Base-by-base conservation (phyloP, 2,888 invertebrate genomes). In the Masnerella sp. region DNA sequence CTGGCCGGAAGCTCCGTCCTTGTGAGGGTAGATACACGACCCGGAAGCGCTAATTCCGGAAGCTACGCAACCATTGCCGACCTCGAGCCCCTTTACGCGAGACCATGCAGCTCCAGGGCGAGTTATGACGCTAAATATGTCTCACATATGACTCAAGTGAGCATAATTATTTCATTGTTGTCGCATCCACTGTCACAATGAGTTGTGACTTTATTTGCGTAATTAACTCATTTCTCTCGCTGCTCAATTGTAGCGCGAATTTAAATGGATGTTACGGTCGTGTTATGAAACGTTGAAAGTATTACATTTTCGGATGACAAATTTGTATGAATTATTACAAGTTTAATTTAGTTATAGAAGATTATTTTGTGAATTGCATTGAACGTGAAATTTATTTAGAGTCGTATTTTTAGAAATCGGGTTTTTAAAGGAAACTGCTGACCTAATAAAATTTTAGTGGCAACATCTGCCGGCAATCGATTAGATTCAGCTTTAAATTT, bases 51-150 rank as follows among this genome's bases (percentile, higher is more conserved):
- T 18, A 91, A 91, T 78, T 93, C 93, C 62, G 94, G 94, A 74
- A 94, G 94, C 79, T 95, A 95, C 82, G 95, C 95, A 38, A 95
- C 95, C 38, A 95, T 95, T 79, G 94, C 94, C 67, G 94, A 94
- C 86, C 90, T 94, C 80, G 94, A 94, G 71, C 86, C 87, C 18
- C 82, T 87, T 54, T 87, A 87, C 64, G 86, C 87, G 52, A 80
- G 86, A 54, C 89, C 92, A 17, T 90, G 89, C 81, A 90, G 90
- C 73, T 90, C 90, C 77, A 88, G 90, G 80, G 91, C 93, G 51
- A 93, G 94, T 14, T 94, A 94, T 89, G 94, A 94, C 87, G 94
- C 94, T n/a, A 93, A 93, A 12, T 93, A 93, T 84, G 90, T 94
- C 77, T 93, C 93, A 76, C 92, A 93, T 82, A 90, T 93, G 77